Evolutionary conservation across 1,140 invertebrate genomes (phyloP), one percentile per base, ranked within the genome.

Genomic region (Galleria mellonella): DNA sequence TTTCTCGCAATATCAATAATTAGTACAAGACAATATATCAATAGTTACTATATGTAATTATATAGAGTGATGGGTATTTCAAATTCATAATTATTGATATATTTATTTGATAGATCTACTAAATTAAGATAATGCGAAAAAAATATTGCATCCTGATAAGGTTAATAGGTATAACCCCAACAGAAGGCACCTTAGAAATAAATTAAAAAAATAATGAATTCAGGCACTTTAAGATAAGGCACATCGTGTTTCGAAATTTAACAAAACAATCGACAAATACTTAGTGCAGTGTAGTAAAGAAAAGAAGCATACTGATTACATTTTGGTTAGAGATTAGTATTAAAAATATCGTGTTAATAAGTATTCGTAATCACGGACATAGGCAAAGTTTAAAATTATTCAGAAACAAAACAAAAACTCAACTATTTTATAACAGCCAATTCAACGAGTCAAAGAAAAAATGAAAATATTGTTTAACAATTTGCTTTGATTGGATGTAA

Each of bases 211-310:
- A 14, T 7, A 35, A 32, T 32, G 5, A 68, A 54, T 28, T 54
- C 39, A 77, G 74, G 72, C 74, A 82, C 72, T 67, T 73, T 43
- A 48, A 44, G 62, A 41, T 66, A 82, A 83, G 78, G 78, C 73
- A 83, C 78, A 51, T 52, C 49, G 65, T 68, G 65, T 61, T 55
- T 47, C 17, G 17, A 29, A 32, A 50, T 48, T n/a, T 32, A 51
- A 58, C 43, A 52, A 46, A 33, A 27, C 11, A 37, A 46, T 47
- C 6, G 30, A 46, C 23, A 15, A 15, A 45, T 32, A 38, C 27
- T 14, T 9, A 47, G 48, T 30, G 51, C 49, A 47, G 38, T 37
- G 2, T 23, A 23, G n/a, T n/a, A n/a, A n/a, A n/a, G n/a, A n/a
- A n/a, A n/a, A n/a, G n/a, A n/a, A n/a, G n/a, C n/a, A n/a, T n/a